Evolutionary conservation across 2,888 invertebrate species (phyloP).

Genomic region (Dynastes tityus): DNA sequence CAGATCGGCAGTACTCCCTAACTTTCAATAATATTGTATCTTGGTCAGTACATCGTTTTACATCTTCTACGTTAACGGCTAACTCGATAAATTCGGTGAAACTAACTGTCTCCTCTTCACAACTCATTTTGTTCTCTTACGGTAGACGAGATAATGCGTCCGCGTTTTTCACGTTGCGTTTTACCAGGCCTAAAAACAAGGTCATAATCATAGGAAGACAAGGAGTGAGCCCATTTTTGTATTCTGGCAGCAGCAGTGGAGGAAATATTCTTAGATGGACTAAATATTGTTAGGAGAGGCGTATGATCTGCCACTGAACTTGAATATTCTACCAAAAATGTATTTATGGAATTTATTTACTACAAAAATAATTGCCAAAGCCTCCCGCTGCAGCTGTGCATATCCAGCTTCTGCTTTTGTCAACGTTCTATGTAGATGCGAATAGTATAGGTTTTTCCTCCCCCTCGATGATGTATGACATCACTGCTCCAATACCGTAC

Average conservation of each 20-base stretch:
- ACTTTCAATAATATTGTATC: neutral
- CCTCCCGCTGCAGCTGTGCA: slow-evolving; percentile 50
- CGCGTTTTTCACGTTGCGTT: slow-evolving; percentile 12
- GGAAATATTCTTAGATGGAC: slow-evolving; percentile 53
- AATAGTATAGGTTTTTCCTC: slow-evolving; percentile 57
- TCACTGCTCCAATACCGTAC: slow-evolving; percentile 50
- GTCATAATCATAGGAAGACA: slow-evolving; percentile 27
- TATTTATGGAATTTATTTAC: slow-evolving; percentile 67
- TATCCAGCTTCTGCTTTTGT: slow-evolving; percentile 56
- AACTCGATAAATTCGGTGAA: neutral
- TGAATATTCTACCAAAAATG: slow-evolving; percentile 62
- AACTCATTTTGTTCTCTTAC: neutral
- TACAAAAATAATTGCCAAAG: slow-evolving; percentile 63
- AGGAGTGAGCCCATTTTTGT: slow-evolving; percentile 15
- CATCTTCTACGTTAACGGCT: neutral
- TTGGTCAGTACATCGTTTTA: neutral
- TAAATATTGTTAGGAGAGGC: slow-evolving; percentile 56
- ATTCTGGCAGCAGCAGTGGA: slow-evolving; percentile 43
- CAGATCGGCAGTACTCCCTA: neutral
- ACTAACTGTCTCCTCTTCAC: neutral
- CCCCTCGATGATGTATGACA: slow-evolving; percentile 54
- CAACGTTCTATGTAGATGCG: slow-evolving; percentile 53
- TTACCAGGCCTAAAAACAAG: slow-evolving; percentile 12
- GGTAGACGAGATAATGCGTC: slow-evolving; percentile 44
- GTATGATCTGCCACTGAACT: slow-evolving; percentile 11